Base-by-base conservation (phyloP, 2,888 invertebrate genomes). In the Hololepta plana region DNA sequence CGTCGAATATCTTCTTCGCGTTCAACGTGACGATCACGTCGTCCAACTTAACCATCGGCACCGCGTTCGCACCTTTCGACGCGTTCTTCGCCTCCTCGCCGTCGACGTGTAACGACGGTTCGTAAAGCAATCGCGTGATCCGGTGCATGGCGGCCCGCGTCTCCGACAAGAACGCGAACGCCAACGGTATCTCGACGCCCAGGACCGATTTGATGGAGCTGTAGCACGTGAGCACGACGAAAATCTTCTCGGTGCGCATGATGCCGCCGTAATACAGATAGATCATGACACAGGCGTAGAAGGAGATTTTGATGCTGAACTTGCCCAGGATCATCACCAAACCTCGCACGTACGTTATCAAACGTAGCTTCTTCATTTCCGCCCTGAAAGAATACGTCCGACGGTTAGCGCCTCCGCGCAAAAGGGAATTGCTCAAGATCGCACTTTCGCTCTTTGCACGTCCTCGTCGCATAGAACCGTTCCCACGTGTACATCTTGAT, bases 181-280 rank as follows among this genome's bases (percentile, higher is more conserved):
- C n/a, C n/a, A 76, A 74, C 0, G 91, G 88, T 40, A 91, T 80
- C 55, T 80, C 81, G 6, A 87, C 73, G 0, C 82, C 84, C 72
- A 90, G 79, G 6, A 80, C 73, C 40, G 79, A 72, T 15, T 84
- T 64, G 30, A 91, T 57, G 28, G 84, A 75, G 43, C 82, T 87
- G 57, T 82, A 90, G 48, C 87, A 77, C 5, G 87, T 79, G n/a
- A 84, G 75, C 24, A 87, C 67, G 31, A 88, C 80, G 53, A 87
- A 90, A 8, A 85, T 80, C 46, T 67, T 65, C 46, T 87, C 80
- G 3, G 91, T 76, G 4, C 72, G 74, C 37, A 91, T 66, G 39
- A 67, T 52, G 37, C 75, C 58, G 12, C 75, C 74, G 4, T 72
- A 57, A 25, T 79, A 14, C 3, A 26, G 27, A 20, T 33, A 33